Evolutionary conservation across 2,797 vertebrate species (phyloP), one percentile per base, ranked within the genome.

Genomic region (Apogon hyalosoma): DNA sequence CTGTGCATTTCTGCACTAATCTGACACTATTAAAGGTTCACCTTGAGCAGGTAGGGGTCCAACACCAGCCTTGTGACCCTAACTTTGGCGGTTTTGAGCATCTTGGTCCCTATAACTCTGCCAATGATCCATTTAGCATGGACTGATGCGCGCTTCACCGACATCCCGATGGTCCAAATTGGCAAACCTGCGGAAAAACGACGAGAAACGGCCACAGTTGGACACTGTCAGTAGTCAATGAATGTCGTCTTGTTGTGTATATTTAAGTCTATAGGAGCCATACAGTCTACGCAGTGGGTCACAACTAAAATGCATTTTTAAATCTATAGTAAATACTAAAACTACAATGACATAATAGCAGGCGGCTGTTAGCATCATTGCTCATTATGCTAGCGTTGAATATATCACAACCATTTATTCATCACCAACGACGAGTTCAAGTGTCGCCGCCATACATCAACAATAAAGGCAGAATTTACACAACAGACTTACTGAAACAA

Each of bases 71-170:
- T 94, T 0, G 96, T 99, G 6, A 96, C 96, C 84, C 96, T 92
- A 68, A 99, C 98, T 94, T 99, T 99, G 11, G 97, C 97, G 0
- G 97, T 99, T 83, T 96, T 97, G 16, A 42, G 72, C 97, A 99
- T 99, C 79, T 98, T 97, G 67, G 97, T 99, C 43, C 98, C 97
- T 42, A 98, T 95, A 0, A 99, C 98, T 86, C 90, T 96, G 46
- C 98, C 98, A 15, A 98, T 95, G 57, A 99, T 87, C 97, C 97
- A 99, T 84, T 94, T 97, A 15, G 97, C 97, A 62, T 99, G 98
- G 55, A 98, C 93, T 11, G 96, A 84, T 5, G 84, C 90, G 28
- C 86, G 89, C 45, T 83, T 91, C 11, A 77, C 39, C 1, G 94
- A 93, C 94, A 95, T 95, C 2, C 8, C 88, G 74, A 18, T 45